A percentile compares a stretch with the other conserved stretches of the same genome.
Evolutionary conservation across 2,888 invertebrate species (phyloP).

Genomic region (Atethmia centrago): DNA sequence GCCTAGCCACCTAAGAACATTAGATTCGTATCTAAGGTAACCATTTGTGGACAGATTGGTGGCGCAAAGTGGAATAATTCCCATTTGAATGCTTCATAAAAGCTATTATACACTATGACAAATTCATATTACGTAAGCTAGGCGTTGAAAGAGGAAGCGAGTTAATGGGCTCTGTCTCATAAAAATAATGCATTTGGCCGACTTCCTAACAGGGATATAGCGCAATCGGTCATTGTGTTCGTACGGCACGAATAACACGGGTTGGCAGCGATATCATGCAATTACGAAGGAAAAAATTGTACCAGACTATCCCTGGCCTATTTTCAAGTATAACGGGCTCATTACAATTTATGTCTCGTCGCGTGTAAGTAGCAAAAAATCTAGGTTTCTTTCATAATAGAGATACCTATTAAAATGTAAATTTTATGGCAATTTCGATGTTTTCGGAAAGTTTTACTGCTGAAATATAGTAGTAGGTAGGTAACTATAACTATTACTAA

Average conservation of each 20-base stretch:
- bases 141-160: conserved; percentile 56
- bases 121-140: conserved; percentile 42
- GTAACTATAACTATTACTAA: too few species aligned
- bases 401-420: background rate
- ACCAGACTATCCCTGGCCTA: conserved; percentile 47
- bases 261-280: conserved; percentile 50
- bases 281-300: conserved; percentile 51
- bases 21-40: background rate
- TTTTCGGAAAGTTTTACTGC: background rate
- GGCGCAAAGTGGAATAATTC: too few species aligned
- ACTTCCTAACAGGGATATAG: conserved; percentile 61
- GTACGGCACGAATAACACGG: conserved; percentile 46
- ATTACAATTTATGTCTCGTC: conserved; percentile 43
- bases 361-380: conserved; percentile 9
- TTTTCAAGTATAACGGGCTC: conserved; percentile 41
- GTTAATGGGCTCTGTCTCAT: conserved; percentile 66
- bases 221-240: conserved; percentile 57
- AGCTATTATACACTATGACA: conserved; percentile 6
- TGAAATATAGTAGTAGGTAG: too few species aligned
- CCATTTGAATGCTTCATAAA: conserved; percentile 21
- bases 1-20: background rate
- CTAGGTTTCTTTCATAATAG: background rate
- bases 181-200: conserved; percentile 78
- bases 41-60: background rate
- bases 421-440: background rate